Percentiles rank a stretch among this genome's conserved stretches.
phyloP scores from a whole-genome alignment of 2,888 invertebrate genomes.

The Hemicrepidius hirtus region DNA sequence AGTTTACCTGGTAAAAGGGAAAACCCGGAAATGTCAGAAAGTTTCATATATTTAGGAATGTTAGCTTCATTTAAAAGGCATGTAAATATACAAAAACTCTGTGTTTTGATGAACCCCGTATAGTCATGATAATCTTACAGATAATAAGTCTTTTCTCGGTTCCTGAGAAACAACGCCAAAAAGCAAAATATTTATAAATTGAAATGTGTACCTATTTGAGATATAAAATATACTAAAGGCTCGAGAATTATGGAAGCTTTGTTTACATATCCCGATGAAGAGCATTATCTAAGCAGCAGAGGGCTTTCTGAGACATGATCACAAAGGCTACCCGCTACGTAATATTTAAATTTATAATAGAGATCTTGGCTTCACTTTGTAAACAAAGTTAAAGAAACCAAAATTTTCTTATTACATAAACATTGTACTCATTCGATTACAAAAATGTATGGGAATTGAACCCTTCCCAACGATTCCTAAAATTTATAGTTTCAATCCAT shows the following conservation, averaged over 20 bases:
- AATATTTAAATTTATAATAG: slow-evolving; percentile 1
- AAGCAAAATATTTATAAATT: slow-evolving; percentile 8
- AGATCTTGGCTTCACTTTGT: no score
- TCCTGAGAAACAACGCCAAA: not conserved
- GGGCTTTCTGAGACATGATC: slow-evolving; percentile 8
- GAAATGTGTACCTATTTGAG: slow-evolving; percentile 6
- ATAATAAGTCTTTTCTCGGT: not conserved
- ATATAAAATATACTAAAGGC: slow-evolving; percentile 4
- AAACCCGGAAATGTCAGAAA: not conserved
- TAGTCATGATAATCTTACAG: not conserved
- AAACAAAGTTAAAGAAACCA: no score
- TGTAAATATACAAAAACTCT: slow-evolving; percentile 7
- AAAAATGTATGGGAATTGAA: no score
- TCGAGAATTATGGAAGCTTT: not conserved
- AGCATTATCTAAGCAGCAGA: slow-evolving; percentile 4
- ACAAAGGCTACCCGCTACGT: not conserved
- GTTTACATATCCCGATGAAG: slow-evolving; percentile 3
- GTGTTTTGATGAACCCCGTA: slow-evolving; percentile 4
- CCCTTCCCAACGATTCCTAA: no score
- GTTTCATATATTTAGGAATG: slow-evolving; percentile 2
- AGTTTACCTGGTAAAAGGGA: not conserved
- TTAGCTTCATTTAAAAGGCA: not conserved
- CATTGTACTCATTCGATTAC: no score
- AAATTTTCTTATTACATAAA: no score
- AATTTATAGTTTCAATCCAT: no score